Evolutionary conservation across 2,888 invertebrate species (phyloP), one percentile per base, ranked within the genome.

Genomic region (Drosophila nr. perissopoda): DNA sequence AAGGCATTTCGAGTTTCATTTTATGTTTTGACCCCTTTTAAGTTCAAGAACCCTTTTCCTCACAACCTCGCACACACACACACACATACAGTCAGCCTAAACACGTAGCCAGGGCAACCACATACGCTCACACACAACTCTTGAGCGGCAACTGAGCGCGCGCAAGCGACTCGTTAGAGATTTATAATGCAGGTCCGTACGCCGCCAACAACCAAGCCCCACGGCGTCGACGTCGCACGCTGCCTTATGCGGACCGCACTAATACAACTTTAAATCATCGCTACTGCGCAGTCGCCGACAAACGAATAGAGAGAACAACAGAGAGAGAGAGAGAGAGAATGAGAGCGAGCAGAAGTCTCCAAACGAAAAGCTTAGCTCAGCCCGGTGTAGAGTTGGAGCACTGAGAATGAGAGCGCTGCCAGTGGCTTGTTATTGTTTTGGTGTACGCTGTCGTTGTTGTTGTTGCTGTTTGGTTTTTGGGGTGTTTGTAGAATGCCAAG

Each of bases 41-140:
- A 91, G 91, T 91, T 91, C 91, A 91, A 91, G 92, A 91, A 91
- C 91, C 91, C 91, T 91, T 91, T 91, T 91, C 82, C 89, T 87
- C 89, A 77, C 89, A 86, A 78, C 80, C 75, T 73, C 74, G 70
- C 53, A 54, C 51, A 59, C 62, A 63, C 25, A 53, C 56, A 61
- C 58, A 51, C 58, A 59, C 45, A 61, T 40, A 58, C 25, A 42
- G 40, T 36, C 38, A 62, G 36, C 38, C 57, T 51, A 51, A 42
- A 21, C 56, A 61, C 66, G 54, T 51, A 64, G 68, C 42, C 63
- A 61, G 63, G 49, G 73, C 80, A 73, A 72, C 73, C 64, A 65
- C 76, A 76, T 76, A 79, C 78, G 73, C 78, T 76, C 76, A 66
- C 76, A 76, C 45, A 64, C 78, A 71, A 57, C 70, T 86, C 84